phyloP scores from a whole-genome alignment of 2,113 vertebrate genomes.

The Nanorana parkeri region DNA sequence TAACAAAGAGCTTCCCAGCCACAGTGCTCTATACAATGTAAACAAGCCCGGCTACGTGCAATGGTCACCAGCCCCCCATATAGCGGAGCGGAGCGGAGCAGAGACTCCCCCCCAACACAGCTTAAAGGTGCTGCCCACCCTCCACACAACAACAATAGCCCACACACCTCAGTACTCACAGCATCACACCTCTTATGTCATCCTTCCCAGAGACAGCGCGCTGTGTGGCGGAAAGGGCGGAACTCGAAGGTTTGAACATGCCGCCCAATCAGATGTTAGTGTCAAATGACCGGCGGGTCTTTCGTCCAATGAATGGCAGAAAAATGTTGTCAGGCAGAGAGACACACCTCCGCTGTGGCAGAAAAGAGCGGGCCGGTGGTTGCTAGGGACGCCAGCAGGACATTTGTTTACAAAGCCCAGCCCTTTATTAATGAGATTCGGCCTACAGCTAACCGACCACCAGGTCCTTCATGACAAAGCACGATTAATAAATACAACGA shows the following conservation, averaged over 20 bases:
- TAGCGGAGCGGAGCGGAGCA: too few relatives aligned
- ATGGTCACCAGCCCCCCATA: too few relatives aligned
- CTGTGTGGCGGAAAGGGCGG: constrained; percentile 48
- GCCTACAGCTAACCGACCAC: too few relatives aligned
- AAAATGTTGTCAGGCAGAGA: not conserved
- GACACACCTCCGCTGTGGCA: not conserved
- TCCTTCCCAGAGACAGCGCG: constrained; percentile 14
- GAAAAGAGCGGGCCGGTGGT: constrained; percentile 46
- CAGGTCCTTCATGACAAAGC: too few relatives aligned
- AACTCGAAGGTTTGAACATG: constrained; percentile 32
- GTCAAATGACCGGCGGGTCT: not conserved
- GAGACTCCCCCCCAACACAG: not conserved
- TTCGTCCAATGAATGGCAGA: not conserved
- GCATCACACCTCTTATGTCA: constrained; percentile 43
- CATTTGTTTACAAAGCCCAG: not conserved
- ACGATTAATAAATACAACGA: too few relatives aligned
- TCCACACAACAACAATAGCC: not conserved
- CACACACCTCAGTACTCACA: not conserved
- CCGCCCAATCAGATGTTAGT: constrained; percentile 2
- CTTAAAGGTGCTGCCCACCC: not conserved
- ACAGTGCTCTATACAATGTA: not conserved
- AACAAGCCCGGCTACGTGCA: too few relatives aligned
- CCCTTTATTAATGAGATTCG: too few relatives aligned
- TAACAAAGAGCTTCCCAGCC: constrained; percentile 12
- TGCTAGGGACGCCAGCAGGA: constrained; percentile 39